Evolutionary conservation across 1,140 invertebrate genomes (phyloP).

Genomic region (Mamestra configurata): DNA sequence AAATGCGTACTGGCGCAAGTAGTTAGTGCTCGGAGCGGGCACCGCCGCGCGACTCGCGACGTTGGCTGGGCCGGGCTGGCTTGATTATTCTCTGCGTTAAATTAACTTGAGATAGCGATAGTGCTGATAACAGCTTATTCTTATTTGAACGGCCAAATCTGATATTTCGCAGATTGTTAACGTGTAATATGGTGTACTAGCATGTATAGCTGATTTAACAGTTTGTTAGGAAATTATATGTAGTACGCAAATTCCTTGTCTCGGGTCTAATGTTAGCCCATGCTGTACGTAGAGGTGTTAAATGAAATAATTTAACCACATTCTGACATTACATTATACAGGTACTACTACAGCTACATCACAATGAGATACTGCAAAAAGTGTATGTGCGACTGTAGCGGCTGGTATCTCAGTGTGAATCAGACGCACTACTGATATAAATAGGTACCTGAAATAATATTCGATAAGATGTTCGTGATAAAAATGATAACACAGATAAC

Average conservation of each 20-base stretch:
- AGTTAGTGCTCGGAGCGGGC: conserved; percentile 67
- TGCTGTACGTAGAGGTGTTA: too few species aligned
- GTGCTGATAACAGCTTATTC: conserved; percentile 80
- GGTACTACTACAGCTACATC: neutral
- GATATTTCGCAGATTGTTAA: conserved; percentile 21
- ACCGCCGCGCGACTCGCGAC: conserved; percentile 71
- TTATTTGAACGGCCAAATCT: conserved; percentile 62
- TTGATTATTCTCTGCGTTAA: conserved; percentile 77
- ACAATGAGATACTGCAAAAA: neutral
- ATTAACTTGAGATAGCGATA: conserved; percentile 86
- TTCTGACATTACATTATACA: neutral
- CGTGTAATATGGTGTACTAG: neutral
- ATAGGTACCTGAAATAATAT: conserved; percentile 39
- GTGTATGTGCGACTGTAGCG: neutral
- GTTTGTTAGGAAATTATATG: too few species aligned
- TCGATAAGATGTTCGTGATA: conserved; percentile 75
- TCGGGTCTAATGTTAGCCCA: too few species aligned
- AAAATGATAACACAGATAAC: conserved; percentile 61
- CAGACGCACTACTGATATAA: conserved; percentile 35
- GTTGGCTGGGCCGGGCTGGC: conserved; percentile 65
- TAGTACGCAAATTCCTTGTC: too few species aligned
- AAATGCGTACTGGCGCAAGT: conserved; percentile 70
- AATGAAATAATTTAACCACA: too few species aligned
- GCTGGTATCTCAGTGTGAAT: conserved; percentile 30
- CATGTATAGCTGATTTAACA: neutral